Evolutionary conservation across 2,113 vertebrate species (phyloP).

Genomic region (Peromyscus polionotus): DNA sequence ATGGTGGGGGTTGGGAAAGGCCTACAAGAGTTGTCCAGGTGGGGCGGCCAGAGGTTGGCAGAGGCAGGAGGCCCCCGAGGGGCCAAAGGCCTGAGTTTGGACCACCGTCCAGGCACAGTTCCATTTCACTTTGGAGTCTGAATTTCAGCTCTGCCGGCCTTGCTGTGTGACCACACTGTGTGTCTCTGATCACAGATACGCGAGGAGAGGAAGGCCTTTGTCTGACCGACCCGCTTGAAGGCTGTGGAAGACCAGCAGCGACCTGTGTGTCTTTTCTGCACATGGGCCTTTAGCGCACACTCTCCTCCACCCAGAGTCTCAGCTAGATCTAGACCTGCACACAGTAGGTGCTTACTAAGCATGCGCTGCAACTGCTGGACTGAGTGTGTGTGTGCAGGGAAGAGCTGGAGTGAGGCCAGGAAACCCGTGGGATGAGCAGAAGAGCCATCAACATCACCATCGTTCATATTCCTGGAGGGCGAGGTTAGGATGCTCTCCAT

Average conservation of each 20-base stretch:
- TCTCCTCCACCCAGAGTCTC: neutral
- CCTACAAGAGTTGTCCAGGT: neutral
- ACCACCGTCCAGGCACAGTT: neutral
- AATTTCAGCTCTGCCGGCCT: neutral
- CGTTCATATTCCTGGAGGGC: neutral
- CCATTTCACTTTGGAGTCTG: neutral
- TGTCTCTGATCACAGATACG: neutral
- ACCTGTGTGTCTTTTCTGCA: neutral
- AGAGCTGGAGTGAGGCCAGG: no score
- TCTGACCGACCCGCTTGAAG: rapidly evolving
- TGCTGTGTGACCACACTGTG: neutral
- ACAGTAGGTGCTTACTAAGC: neutral
- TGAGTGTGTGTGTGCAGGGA: neutral
- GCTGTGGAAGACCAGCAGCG: no score
- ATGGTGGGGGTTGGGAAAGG: neutral
- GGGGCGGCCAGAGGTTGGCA: neutral
- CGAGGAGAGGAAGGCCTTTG: neutral
- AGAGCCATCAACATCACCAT: rapidly evolving
- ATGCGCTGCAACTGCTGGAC: neutral
- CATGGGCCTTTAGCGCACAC: neutral
- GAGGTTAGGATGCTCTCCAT: neutral
- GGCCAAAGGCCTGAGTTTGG: neutral
- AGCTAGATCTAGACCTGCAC: neutral
- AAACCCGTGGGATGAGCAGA: neutral
- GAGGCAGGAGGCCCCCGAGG: neutral